A percentile compares a stretch with the other conserved stretches of the same genome.
phyloP scores from a whole-genome alignment of 2,113 vertebrate species.

The Parotia lawesii region DNA sequence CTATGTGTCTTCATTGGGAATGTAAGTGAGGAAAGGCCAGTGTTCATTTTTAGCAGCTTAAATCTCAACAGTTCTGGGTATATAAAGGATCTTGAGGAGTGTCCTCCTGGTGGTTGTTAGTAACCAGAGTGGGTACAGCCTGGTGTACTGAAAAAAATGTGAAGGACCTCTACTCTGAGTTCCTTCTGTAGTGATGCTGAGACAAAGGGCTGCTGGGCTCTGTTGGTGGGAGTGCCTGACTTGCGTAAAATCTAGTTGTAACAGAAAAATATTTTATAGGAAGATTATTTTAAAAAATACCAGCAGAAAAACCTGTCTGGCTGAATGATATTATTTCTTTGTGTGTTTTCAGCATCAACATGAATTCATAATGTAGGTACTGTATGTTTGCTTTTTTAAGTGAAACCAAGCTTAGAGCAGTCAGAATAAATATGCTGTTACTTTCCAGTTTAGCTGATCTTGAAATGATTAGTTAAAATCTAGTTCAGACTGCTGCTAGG shows the following conservation, averaged over 20 bases:
- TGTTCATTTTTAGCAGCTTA: not conserved
- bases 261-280: not conserved
- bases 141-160: not conserved
- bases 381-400: not conserved
- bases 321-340: not conserved
- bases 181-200: not conserved
- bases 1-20: rapidly evolving
- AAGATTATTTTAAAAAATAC: not conserved
- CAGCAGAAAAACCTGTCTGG: not conserved
- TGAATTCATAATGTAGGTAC: not conserved
- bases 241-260: not conserved
- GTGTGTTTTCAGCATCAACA: not conserved
- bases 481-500: not conserved
- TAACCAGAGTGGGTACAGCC: not conserved
- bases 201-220: not conserved
- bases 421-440: not conserved
- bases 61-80: not conserved
- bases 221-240: not conserved
- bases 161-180: not conserved
- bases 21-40: rapidly evolving
- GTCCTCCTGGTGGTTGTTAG: not conserved
- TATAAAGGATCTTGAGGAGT: not conserved
- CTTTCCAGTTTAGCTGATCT: not conserved
- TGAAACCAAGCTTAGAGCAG: not conserved
- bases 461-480: not conserved